Evolutionary conservation across 1,140 invertebrate species (phyloP).

Genomic region (Armadillidium nasatum): DNA sequence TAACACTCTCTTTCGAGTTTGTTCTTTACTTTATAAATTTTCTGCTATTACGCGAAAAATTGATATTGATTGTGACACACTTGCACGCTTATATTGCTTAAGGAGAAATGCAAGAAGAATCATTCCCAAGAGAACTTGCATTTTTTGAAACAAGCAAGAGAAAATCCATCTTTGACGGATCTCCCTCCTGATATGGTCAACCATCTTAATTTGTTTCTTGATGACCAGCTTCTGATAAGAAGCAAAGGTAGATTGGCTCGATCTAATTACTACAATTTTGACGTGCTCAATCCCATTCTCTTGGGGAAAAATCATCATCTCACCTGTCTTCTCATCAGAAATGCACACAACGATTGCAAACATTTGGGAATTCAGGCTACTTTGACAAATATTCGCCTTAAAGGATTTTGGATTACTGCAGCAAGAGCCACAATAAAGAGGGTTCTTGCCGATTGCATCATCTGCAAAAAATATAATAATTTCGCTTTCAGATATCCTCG

Average conservation of each 20-base stretch:
- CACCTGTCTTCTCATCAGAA: neutral
- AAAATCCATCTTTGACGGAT: too few relatives aligned
- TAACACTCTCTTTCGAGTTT: too few relatives aligned
- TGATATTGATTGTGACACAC: neutral
- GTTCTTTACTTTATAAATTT: too few relatives aligned
- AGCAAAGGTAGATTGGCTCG: neutral
- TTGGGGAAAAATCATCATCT: neutral
- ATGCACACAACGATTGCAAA: neutral
- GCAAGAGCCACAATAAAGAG: neutral
- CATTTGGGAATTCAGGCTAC: conserved; percentile 16
- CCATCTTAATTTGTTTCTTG: conserved; percentile 12
- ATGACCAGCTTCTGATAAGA: neutral
- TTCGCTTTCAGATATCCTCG: conserved; percentile 16
- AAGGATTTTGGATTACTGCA: conserved; percentile 6
- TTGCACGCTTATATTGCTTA: neutral
- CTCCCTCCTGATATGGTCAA: neutral
- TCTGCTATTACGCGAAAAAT: too few relatives aligned
- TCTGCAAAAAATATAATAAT: conserved; percentile 11
- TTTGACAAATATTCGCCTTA: too few relatives aligned
- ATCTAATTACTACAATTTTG: neutral
- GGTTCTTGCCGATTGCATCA: neutral
- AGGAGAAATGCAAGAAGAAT: neutral
- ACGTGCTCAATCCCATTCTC: conserved; percentile 16
- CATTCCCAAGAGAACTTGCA: neutral
- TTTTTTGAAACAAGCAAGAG: neutral